phyloP scores from a whole-genome alignment of 2,113 vertebrate species.

The Alethe castanea region DNA sequence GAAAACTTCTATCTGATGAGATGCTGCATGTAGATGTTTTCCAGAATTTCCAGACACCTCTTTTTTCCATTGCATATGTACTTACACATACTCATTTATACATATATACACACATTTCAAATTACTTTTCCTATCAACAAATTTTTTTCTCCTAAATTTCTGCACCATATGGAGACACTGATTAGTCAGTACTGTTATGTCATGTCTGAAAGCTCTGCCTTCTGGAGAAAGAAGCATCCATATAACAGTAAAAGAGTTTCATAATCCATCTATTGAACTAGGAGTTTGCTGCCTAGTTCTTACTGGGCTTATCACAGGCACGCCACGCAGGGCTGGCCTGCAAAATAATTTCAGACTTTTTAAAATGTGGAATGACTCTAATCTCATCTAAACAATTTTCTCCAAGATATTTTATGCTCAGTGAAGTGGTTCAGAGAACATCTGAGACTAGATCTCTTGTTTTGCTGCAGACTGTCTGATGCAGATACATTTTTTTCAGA shows the following conservation, averaged over 20 bases:
- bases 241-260: background rate
- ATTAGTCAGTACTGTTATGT: slow-evolving; percentile 1
- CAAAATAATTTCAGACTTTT: background rate
- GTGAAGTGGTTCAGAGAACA: background rate
- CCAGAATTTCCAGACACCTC: background rate
- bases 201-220: background rate
- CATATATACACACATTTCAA: background rate
- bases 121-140: background rate
- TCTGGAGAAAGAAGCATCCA: background rate
- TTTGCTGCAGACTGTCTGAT: background rate
- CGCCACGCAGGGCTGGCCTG: background rate
- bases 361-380: background rate
- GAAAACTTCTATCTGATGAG: background rate
- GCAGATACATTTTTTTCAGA: slow-evolving; percentile 1
- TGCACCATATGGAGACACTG: background rate
- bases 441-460: background rate
- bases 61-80: background rate
- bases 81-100: background rate
- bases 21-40: background rate
- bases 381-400: background rate
- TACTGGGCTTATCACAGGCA: background rate
- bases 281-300: background rate
- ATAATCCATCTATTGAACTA: background rate
- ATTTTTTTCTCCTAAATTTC: slow-evolving; percentile 28
- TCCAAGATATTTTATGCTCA: background rate